These are phyloP conservation scores for Scolopax mira DNA, from an alignment of 2,113 vertebrate species.

Conservation along the genomic window DNA sequence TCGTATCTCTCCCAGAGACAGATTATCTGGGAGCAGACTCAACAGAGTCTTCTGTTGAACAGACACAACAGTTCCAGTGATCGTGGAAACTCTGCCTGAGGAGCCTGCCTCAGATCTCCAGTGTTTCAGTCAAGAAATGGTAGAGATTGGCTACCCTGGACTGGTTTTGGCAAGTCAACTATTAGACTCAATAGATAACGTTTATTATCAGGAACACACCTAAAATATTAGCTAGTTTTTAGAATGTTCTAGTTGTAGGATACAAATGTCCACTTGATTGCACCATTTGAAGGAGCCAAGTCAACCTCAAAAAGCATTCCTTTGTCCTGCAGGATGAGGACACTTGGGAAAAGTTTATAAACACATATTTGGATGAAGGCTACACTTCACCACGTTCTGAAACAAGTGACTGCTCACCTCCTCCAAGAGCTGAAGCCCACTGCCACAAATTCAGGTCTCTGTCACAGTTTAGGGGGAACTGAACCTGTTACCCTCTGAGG, in stretches of 20 bases:
- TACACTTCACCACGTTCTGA: neutral
- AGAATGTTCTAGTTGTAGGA: neutral
- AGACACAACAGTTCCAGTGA: neutral
- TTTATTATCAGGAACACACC: neutral
- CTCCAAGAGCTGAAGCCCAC: neutral
- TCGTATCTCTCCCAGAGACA: neutral
- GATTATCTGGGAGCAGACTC: too few relatives aligned
- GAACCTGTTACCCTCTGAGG: neutral
- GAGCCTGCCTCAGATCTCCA: neutral
- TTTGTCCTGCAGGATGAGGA: neutral
- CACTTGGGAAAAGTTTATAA: neutral
- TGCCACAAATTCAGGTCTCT: rapidly evolving
- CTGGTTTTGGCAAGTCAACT: neutral
- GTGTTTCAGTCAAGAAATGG: neutral
- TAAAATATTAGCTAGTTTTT: neutral
- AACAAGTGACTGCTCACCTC: neutral
- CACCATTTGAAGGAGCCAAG: neutral
- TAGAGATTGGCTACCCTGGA: neutral
- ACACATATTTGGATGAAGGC: neutral
- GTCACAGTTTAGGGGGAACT: neutral
- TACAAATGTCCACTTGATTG: neutral
- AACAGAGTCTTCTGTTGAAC: too few relatives aligned
- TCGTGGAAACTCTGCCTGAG: neutral
- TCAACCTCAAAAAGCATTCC: neutral
- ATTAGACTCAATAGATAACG: neutral